Evolutionary conservation across 2,113 vertebrate species (phyloP).

Genomic region (Xiphophorus maculatus): DNA sequence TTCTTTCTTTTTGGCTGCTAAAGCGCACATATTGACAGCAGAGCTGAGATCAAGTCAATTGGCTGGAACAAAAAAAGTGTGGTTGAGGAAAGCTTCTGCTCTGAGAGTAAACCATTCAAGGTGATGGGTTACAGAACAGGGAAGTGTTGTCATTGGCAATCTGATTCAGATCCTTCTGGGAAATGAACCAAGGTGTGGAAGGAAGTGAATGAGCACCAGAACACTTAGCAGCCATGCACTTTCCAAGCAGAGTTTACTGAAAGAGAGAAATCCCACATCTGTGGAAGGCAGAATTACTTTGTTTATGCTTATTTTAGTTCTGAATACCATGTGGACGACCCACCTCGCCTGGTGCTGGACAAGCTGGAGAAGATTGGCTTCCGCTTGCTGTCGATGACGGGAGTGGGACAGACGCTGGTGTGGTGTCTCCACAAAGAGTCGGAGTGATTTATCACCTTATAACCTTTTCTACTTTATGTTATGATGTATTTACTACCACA

Average conservation of each 20-base stretch:
- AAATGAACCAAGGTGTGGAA: constrained; percentile 73
- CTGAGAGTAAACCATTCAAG: constrained; percentile 55
- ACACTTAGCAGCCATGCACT: constrained; percentile 59
- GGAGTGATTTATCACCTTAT: constrained; percentile 34
- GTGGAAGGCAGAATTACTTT: constrained; percentile 38
- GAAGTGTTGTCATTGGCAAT: constrained; percentile 72
- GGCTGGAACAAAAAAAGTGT: constrained; percentile 1
- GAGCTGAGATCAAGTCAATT: constrained; percentile 45
- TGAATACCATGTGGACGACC: constrained; percentile 92
- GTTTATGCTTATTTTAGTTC: constrained; percentile 79
- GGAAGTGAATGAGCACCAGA: constrained; percentile 69
- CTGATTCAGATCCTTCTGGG: constrained; percentile 68
- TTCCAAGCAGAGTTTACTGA: constrained; percentile 52
- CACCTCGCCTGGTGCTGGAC: constrained; percentile 90
- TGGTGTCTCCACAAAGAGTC: constrained; percentile 95
- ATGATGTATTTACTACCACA: neutral
- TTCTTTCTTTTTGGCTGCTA: constrained; percentile 41
- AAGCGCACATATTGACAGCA: constrained; percentile 42
- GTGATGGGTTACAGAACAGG: constrained; percentile 68
- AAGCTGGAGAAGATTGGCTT: constrained; percentile 92
- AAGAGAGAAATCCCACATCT: constrained; percentile 53
- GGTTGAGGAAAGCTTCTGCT: constrained; percentile 42
- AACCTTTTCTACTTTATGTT: neutral
- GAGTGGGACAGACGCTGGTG: constrained; percentile 95
- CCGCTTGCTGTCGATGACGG: constrained; percentile 91